A percentile compares a stretch with the other conserved stretches of the same genome.
These are phyloP conservation scores for Yponomeuta evonymella DNA, from an alignment of 2,888 invertebrate species.

Conservation along the genomic window DNA sequence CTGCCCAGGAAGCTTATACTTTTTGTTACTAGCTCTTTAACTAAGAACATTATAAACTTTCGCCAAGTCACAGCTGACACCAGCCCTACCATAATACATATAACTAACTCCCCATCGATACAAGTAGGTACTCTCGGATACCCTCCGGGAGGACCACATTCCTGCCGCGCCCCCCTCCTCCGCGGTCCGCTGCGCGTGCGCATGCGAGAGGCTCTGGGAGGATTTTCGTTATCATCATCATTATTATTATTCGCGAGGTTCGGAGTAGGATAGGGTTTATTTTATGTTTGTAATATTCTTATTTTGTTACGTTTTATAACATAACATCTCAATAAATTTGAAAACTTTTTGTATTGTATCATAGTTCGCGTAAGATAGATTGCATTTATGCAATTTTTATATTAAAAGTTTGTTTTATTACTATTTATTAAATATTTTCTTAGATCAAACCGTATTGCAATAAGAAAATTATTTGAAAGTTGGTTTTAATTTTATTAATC, in stretches of 20 bases:
- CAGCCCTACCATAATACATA: neutral
- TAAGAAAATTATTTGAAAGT: no score
- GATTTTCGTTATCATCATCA: neutral
- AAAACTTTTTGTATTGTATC: no score
- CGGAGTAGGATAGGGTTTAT: neutral
- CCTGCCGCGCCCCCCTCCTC: slow-evolving; percentile 48
- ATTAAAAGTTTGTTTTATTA: no score
- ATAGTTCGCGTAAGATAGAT: no score
- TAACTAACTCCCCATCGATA: slow-evolving; percentile 5
- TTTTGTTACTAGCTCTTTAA: neutral
- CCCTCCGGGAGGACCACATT: slow-evolving; percentile 66
- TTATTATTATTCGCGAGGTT: neutral
- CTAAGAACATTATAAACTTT: neutral
- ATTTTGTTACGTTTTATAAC: no score
- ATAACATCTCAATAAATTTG: no score
- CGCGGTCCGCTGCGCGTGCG: slow-evolving; percentile 21
- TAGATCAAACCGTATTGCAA: no score
- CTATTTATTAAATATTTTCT: no score
- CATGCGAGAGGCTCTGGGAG: neutral
- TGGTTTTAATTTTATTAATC: no score
- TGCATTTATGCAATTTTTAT: no score
- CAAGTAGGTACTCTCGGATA: neutral
- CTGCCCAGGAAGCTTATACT: no score
- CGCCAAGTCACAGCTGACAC: neutral
- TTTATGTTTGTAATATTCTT: no score